These are phyloP conservation scores for Lysandra bellargus DNA, from an alignment of 2,888 invertebrate species.

Conservation along the genomic window DNA sequence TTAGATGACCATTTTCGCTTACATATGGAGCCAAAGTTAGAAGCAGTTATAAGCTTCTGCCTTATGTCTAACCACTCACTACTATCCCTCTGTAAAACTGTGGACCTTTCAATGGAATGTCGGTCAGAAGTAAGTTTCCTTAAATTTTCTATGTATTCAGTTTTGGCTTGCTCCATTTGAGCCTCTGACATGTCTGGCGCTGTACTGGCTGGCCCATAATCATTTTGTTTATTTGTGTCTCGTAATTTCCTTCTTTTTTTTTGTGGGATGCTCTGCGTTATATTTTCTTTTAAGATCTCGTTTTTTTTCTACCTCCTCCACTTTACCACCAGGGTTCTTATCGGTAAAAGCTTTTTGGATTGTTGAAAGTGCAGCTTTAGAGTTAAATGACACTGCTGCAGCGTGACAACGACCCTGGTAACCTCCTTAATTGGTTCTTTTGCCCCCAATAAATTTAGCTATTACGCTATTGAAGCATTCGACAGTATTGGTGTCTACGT, in stretches of 20 bases:
- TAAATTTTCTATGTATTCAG: conserved; percentile 11
- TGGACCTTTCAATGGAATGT: conserved; percentile 22
- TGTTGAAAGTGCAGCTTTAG: not conserved
- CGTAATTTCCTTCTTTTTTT: not conserved
- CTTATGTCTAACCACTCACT: conserved; percentile 41
- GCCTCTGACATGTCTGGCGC: not conserved
- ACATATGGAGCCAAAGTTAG: conserved; percentile 35
- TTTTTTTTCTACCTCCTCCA: not conserved
- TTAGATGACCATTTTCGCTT: conserved; percentile 3
- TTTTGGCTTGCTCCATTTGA: not conserved
- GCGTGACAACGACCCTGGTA: conserved; percentile 36
- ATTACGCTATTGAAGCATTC: conserved; percentile 38
- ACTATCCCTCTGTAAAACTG: conserved; percentile 37
- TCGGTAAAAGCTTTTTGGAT: not conserved
- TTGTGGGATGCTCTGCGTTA: not conserved
- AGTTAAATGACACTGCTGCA: conserved; percentile 34
- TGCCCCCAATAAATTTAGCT: conserved; percentile 41
- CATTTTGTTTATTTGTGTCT: conserved; percentile 15
- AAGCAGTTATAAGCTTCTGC: conserved; percentile 39
- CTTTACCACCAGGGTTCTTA: not conserved
- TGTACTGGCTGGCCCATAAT: conserved; percentile 27
- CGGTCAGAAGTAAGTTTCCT: too few species aligned
- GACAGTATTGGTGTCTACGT: conserved; percentile 37
- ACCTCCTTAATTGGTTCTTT: conserved; percentile 39
- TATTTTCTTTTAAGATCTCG: not conserved